Evolutionary conservation across 2,888 invertebrate species (phyloP).

Genomic region (Copidosoma aretas): DNA sequence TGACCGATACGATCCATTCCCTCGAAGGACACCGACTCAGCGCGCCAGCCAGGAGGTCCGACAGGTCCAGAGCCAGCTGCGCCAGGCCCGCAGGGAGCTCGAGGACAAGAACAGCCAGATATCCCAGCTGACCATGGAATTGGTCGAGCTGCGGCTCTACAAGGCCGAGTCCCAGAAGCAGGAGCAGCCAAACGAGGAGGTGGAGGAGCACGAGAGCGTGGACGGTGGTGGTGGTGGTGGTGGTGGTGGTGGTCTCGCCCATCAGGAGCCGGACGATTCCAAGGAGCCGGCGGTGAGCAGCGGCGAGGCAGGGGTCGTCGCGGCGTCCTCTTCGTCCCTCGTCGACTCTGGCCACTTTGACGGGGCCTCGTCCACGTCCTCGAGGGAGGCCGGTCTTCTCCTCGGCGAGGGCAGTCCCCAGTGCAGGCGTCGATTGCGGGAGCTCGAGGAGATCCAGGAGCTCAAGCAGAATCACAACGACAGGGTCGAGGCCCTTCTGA

Average conservation of each 20-base stretch:
- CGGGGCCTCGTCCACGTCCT: conserved; percentile 54
- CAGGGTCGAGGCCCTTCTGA: conserved; percentile 74
- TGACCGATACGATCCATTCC: too few species aligned
- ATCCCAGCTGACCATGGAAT: conserved; percentile 76
- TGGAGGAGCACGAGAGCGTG: conserved; percentile 36
- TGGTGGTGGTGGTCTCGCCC: not conserved
- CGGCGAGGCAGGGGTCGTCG: conserved; percentile 63
- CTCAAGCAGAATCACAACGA: conserved; percentile 81
- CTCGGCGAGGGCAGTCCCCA: conserved; percentile 65
- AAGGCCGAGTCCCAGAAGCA: conserved; percentile 69
- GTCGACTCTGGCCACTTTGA: conserved; percentile 89
- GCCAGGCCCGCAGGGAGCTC: conserved; percentile 77
- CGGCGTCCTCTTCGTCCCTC: conserved; percentile 70
- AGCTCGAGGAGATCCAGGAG: conserved; percentile 74
- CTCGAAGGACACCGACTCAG: conserved; percentile 77
- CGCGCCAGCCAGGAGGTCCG: conserved; percentile 82
- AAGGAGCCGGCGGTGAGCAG: conserved; percentile 67
- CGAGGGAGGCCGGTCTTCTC: conserved; percentile 6
- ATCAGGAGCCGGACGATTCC: conserved; percentile 50
- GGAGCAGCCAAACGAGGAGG: conserved; percentile 48
- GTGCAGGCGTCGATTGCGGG: conserved; percentile 59
- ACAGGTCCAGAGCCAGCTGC: conserved; percentile 70
- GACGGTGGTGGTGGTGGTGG: conserved; percentile 41
- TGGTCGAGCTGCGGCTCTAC: conserved; percentile 80
- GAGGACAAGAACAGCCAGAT: conserved; percentile 86